Conservation (phyloP, 2,888 invertebrate species). For the Ctena decussata region DNA sequence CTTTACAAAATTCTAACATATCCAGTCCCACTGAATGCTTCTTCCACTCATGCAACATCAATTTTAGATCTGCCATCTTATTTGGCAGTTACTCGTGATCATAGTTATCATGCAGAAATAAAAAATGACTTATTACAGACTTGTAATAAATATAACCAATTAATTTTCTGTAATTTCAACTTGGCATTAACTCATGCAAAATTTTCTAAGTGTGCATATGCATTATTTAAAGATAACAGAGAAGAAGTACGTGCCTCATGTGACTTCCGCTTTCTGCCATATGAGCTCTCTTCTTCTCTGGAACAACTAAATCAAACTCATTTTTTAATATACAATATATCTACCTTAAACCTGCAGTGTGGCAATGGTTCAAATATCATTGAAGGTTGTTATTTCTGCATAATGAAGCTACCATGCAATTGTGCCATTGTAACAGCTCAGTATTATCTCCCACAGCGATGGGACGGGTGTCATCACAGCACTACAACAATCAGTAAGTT, state of each 20-base stretch:
- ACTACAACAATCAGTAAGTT: not conserved
- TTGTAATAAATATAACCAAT: not conserved
- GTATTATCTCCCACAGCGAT: not conserved
- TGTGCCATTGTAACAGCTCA: not conserved
- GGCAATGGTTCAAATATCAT: not conserved
- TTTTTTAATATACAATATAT: slow-evolving; percentile 27
- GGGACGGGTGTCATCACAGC: not conserved
- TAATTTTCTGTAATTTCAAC: not conserved
- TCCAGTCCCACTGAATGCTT: not conserved
- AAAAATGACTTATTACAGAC: not conserved
- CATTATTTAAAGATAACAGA: not conserved
- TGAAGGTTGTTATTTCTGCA: not conserved
- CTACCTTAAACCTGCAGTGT: not conserved
- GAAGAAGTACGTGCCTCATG: not conserved
- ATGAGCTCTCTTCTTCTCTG: not conserved
- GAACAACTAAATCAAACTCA: slow-evolving; percentile 8
- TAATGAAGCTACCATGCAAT: not conserved
- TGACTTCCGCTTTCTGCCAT: slow-evolving; percentile 17
- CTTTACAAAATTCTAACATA: not conserved
- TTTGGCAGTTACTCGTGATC: not conserved
- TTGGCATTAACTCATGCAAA: not conserved
- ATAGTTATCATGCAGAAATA: not conserved
- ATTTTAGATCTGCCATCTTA: not conserved
- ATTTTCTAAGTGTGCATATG: not conserved
- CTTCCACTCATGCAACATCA: not conserved